These are phyloP conservation scores for Pangasius djambal DNA, from an alignment of 2,797 vertebrate species.

Conservation along the genomic window DNA sequence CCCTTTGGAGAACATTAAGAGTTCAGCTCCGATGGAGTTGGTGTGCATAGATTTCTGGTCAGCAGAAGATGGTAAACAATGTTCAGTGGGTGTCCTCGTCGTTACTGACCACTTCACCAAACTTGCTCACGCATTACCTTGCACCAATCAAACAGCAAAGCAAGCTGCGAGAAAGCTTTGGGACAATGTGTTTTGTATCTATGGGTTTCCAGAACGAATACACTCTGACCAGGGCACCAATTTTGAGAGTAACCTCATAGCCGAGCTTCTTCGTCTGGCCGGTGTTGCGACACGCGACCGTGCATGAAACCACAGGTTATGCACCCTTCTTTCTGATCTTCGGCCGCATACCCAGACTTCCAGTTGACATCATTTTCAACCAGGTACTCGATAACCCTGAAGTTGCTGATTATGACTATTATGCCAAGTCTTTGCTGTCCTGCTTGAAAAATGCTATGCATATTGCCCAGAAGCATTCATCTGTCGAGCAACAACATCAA, in stretches of 20 bases:
- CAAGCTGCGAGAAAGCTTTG: neutral
- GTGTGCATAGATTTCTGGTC: neutral
- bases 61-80: neutral
- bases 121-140: neutral
- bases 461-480: conserved; percentile 42
- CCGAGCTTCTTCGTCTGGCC: neutral
- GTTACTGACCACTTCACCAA: neutral
- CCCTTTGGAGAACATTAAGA: conserved; percentile 25
- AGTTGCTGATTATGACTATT: neutral
- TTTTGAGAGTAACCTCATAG: neutral
- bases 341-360: neutral
- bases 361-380: conserved; percentile 22
- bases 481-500: conserved; percentile 39
- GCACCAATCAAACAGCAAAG: conserved; percentile 38
- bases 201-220: neutral
- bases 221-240: neutral
- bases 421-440: conserved; percentile 20
- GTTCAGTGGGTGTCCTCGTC: neutral
- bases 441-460: conserved; percentile 34
- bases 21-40: neutral
- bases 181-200: neutral
- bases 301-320: conserved; percentile 29
- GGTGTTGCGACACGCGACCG: neutral
- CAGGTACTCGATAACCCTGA: neutral
- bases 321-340: conserved; percentile 11